Evolutionary conservation across 2,797 vertebrate genomes (phyloP).

Genomic region (Poecilia velifera): DNA sequence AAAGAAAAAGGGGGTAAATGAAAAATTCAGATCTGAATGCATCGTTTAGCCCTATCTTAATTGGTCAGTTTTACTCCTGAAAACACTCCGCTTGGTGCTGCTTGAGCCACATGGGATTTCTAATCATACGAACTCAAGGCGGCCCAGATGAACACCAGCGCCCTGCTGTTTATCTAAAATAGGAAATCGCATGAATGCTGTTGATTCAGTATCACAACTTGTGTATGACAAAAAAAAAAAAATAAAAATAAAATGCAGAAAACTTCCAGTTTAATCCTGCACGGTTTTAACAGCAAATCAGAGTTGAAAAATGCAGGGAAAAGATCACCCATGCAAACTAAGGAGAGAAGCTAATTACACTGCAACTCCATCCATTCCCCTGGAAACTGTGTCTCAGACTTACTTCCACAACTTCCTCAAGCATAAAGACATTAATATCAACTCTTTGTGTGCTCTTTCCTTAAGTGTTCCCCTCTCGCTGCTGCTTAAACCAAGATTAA

Average conservation of each 20-base stretch:
- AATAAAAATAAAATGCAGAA: neutral
- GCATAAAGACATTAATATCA: constrained; percentile 67
- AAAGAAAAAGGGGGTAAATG: neutral
- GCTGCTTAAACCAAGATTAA: constrained; percentile 70
- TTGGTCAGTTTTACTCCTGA: neutral
- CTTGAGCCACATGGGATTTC: neutral
- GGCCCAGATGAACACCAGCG: constrained; percentile 17
- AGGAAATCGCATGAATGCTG: constrained; percentile 20
- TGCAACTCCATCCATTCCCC: constrained; percentile 50
- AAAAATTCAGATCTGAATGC: neutral
- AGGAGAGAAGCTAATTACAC: constrained; percentile 56
- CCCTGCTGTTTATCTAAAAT: neutral
- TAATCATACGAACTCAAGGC: constrained; percentile 17
- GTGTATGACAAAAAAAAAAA: constrained; percentile 6
- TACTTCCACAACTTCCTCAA: constrained; percentile 59
- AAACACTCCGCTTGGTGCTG: neutral
- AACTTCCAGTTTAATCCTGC: constrained; percentile 22
- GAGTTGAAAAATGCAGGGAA: constrained; percentile 48
- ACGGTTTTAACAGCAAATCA: constrained; percentile 34
- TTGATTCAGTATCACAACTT: constrained; percentile 39
- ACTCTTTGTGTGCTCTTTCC: constrained; percentile 45
- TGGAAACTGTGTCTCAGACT: constrained; percentile 46
- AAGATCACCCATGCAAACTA: constrained; percentile 39
- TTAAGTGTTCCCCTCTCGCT: constrained; percentile 62
- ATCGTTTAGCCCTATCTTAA: neutral